Evolutionary conservation across 2,113 vertebrate species (phyloP), one percentile per base, ranked within the genome.

Genomic region (Sardina pilchardus): DNA sequence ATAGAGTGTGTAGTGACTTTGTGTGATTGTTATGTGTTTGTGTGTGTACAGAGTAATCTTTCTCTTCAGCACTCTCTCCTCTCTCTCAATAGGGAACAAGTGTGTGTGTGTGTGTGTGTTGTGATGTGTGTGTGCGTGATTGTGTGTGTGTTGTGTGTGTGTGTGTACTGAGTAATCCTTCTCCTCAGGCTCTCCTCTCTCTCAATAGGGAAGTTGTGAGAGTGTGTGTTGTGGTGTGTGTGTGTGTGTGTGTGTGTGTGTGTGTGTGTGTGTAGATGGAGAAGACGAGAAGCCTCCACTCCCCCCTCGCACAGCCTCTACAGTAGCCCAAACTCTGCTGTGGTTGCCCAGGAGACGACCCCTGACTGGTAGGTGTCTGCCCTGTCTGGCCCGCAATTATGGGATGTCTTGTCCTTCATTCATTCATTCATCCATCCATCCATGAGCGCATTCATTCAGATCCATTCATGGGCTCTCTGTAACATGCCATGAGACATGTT

Each of bases 221-320:
- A 1, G 59, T 53, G 48, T 50, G 48, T 50, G 48, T 50, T 9
- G 8, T 9, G 8, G 48, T 71, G 50, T 85, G 9, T 43, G 19
- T 78, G 17, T 85, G 8, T 80, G 45, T 81, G 34, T 81, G 84
- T 85, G 50, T 67, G 19, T 85, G 78, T 59, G 48, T 82, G 80
- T 84, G 83, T 83, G 59, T 81, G 75, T 86, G 78, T 84, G 42
- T 39, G 17, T 75, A 98, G 98, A 99, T 94, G 97, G 97, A 36
- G 98, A 98, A 89, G 97, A 99, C 43, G 98, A 99, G 88, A 99
- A 98, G 88, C 98, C 98, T 0, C 97, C 97, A 0, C 88, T 99
- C 19, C 98, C 98, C 0, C 97, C 98, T 0, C 97, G 97, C 12
- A 97, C 96, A 0, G 96, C 96, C 75, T 98, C 97, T 56, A 96